These are phyloP conservation scores for Eristalinus sepulchralis DNA, from an alignment of 2,888 invertebrate species.

Conservation along the genomic window DNA sequence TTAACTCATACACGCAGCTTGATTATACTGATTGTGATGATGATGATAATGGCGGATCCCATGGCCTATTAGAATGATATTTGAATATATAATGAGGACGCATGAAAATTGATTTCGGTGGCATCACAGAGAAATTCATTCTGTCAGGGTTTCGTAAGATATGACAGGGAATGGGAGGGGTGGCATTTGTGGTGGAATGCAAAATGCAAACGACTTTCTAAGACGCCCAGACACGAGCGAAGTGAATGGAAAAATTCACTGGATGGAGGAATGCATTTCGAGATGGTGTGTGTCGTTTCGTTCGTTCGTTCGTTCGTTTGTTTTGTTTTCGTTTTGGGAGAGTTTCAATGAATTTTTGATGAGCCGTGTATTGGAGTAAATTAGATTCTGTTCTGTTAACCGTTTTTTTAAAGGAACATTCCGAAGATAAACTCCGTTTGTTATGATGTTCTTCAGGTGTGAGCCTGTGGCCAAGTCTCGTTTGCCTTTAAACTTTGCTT, in stretches of 20 bases:
- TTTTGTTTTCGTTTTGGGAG: neutral
- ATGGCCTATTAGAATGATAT: slow-evolving; percentile 67
- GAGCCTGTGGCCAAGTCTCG: neutral
- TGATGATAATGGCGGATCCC: slow-evolving; percentile 60
- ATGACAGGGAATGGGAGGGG: slow-evolving; percentile 19
- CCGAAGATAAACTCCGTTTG: neutral
- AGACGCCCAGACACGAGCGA: neutral
- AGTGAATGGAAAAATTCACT: slow-evolving; percentile 1
- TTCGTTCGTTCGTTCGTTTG: neutral
- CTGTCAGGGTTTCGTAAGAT: slow-evolving; percentile 4
- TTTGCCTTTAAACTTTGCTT: neutral
- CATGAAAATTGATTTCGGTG: slow-evolving; percentile 66
- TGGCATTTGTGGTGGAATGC: slow-evolving; percentile 23
- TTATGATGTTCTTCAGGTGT: neutral
- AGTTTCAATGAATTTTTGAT: neutral
- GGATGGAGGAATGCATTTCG: neutral
- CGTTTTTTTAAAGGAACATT: neutral
- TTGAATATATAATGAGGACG: slow-evolving; percentile 58
- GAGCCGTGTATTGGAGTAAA: neutral
- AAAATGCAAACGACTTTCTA: slow-evolving; percentile 41
- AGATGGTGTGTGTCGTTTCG: neutral
- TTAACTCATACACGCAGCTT: slow-evolving; percentile 52
- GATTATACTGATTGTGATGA: slow-evolving; percentile 65
- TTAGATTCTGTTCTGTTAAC: neutral
- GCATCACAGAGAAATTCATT: slow-evolving; percentile 55